Conservation (phyloP, 2,797 vertebrate genomes). For the Crossoptilon crossoptilon region DNA sequence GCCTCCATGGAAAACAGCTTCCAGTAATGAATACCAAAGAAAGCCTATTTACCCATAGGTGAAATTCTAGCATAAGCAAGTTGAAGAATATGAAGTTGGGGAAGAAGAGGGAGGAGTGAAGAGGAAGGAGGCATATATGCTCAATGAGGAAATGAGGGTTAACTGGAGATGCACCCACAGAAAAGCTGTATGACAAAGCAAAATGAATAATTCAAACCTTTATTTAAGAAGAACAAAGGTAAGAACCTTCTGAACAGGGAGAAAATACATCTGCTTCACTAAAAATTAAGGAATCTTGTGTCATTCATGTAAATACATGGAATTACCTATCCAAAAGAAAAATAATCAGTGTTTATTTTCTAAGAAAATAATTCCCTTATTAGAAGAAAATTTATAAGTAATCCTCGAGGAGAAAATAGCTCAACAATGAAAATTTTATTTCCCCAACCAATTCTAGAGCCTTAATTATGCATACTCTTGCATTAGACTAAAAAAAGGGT, state of each 20-base stretch:
- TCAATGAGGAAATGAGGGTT: not conserved
- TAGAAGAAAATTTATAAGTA: not conserved
- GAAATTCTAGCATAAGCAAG: not conserved
- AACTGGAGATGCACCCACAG: not conserved
- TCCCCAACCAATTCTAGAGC: not conserved
- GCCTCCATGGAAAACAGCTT: not conserved
- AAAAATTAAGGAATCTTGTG: not conserved
- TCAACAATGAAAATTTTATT: not conserved
- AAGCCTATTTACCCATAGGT: not conserved
- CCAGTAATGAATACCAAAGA: not conserved
- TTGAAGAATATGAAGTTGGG: not conserved
- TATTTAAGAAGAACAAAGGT: not conserved
- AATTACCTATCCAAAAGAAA: not conserved
- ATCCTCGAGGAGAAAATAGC: not conserved
- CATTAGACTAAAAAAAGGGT: not conserved
- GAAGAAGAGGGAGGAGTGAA: not conserved
- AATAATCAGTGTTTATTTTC: not conserved
- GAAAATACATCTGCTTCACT: not conserved
- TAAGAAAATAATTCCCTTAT: not conserved
- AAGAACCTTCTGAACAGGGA: not conserved
- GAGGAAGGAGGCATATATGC: not conserved
- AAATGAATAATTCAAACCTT: not conserved
- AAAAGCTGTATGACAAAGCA: not conserved
- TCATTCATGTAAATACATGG: not conserved
- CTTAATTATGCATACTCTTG: not conserved